phyloP scores from a whole-genome alignment of 2,888 invertebrate genomes.

The Eupithecia pulchellata region DNA sequence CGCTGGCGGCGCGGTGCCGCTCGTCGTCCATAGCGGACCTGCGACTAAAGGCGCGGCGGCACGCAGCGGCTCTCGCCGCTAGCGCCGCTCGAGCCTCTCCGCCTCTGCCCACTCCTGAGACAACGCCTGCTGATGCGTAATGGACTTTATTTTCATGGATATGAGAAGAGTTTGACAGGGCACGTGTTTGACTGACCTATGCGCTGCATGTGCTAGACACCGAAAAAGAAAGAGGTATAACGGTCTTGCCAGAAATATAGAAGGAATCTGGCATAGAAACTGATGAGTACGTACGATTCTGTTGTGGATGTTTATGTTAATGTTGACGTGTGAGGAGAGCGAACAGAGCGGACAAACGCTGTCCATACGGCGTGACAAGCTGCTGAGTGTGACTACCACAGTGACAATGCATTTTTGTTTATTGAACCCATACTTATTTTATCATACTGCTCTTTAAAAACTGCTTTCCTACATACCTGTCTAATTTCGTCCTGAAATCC shows the following conservation, averaged over 20 bases:
- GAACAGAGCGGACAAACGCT: background rate
- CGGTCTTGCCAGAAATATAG: background rate
- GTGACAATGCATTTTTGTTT: background rate
- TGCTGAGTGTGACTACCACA: background rate
- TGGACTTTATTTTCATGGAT: background rate
- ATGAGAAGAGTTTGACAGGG: background rate
- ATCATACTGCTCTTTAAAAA: background rate
- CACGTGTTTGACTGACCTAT: background rate
- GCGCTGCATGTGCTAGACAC: background rate
- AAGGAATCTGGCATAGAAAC: background rate
- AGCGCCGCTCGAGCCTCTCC: constrained; percentile 39
- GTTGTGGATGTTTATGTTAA: background rate
- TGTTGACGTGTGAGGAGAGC: background rate
- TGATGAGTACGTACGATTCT: background rate
- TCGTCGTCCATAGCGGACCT: constrained; percentile 97
- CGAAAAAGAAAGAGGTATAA: background rate
- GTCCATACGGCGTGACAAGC: background rate
- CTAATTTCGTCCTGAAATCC: background rate
- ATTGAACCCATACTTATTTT: background rate
- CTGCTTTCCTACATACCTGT: background rate
- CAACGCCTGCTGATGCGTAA: constrained; percentile 70
- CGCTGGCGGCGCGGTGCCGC: constrained; percentile 92
- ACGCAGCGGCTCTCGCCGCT: constrained; percentile 94
- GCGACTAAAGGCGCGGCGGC: constrained; percentile 95
- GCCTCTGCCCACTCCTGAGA: constrained; percentile 48